A percentile compares a stretch with the other conserved stretches of the same genome.
Conservation (phyloP, 2,888 invertebrate species). For the Torymus texanus region DNA sequence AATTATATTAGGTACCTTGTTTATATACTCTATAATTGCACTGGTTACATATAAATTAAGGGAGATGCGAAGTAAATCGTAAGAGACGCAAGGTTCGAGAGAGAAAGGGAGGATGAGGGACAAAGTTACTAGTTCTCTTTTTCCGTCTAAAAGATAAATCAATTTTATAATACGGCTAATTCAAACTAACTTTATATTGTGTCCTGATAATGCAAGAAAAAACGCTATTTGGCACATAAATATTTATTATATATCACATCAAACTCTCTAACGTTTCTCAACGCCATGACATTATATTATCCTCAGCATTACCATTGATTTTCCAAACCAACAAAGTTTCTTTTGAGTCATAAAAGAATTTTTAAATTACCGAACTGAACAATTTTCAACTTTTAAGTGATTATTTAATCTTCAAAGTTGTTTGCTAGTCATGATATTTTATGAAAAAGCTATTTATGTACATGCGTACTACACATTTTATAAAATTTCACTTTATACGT, state of each 20-base stretch:
- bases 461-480: constrained; percentile 4
- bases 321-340: constrained; percentile 14
- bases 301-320: neutral
- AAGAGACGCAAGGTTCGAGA: constrained; percentile 27
- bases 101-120: constrained; percentile 33
- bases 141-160: constrained; percentile 35
- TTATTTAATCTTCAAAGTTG: too few species aligned
- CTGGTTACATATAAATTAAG: constrained; percentile 69
- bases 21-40: constrained; percentile 70
- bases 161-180: neutral
- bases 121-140: constrained; percentile 13
- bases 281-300: constrained; percentile 19
- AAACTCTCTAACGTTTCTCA: constrained; percentile 62
- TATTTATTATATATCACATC: constrained; percentile 71
- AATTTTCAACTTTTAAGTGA: neutral
- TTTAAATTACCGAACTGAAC: constrained; percentile 17
- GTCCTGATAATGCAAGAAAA: constrained; percentile 62
- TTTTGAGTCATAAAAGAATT: neutral
- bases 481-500: constrained; percentile 33
- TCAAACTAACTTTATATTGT: constrained; percentile 14
- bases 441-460: constrained; percentile 28
- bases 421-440: neutral
- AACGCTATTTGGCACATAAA: constrained; percentile 74
- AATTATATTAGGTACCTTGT: constrained; percentile 74
- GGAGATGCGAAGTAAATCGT: constrained; percentile 58